These are phyloP conservation scores for Dryococelus australis DNA, from an alignment of 2,888 invertebrate genomes.

Conservation along the genomic window DNA sequence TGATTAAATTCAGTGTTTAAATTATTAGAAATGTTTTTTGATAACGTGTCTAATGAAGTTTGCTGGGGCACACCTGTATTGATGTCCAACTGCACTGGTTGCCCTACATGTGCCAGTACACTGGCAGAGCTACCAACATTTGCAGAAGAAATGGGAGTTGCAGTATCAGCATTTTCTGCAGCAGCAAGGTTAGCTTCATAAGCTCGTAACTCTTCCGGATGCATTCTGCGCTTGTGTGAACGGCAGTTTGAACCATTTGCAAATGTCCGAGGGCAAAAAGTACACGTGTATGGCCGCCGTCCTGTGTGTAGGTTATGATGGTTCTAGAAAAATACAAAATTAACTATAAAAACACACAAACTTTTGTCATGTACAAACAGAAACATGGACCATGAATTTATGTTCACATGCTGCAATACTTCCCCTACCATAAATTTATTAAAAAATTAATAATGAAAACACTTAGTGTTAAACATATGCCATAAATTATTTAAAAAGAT, in stretches of 20 bases:
- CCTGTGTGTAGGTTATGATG: conserved; percentile 66
- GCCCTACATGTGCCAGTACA: background rate
- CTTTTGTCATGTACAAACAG: background rate
- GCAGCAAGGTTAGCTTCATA: conserved; percentile 49
- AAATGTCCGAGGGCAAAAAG: conserved; percentile 65
- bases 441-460: no score
- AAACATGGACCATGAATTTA: background rate
- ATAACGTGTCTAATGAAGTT: background rate
- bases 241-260: conserved; percentile 66
- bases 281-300: conserved; percentile 64
- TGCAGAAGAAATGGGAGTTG: background rate
- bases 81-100: conserved; percentile 11
- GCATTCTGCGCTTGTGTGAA: conserved; percentile 64
- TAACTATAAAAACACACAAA: background rate
- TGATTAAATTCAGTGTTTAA: conserved; percentile 22
- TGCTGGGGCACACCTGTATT: conserved; percentile 7
- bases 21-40: conserved; percentile 6
- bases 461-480: no score
- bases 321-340: conserved; percentile 56
- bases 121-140: background rate
- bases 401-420: no score
- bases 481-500: no score
- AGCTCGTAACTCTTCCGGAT: conserved; percentile 58
- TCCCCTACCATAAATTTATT: no score
- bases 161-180: conserved; percentile 33